Base-by-base conservation (phyloP, 2,113 vertebrate species). In the Scytalopus superciliaris region DNA sequence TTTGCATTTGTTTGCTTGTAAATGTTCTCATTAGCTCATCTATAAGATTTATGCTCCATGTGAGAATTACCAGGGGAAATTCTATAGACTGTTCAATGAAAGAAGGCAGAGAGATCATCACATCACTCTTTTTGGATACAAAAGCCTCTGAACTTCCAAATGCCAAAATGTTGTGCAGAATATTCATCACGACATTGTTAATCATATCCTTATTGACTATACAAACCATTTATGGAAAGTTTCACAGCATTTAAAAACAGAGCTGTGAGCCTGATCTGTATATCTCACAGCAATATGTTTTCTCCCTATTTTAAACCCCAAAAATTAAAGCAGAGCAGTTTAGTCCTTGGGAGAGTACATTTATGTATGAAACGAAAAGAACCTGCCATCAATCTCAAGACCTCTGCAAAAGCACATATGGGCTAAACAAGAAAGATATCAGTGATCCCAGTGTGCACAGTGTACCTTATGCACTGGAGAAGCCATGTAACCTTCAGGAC, bases 11-110 rank as follows among this genome's bases (percentile, higher is more conserved):
- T 91, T 89, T 94, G 78, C 90, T 94, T 91, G 76, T 70, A 87
- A 92, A 94, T 94, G 64, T 70, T 88, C 72, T 91, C 68, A 93
- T 96, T 88, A 92, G 55, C 76, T 96, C 85, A 90, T 92, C 79
- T 5, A 3, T 81, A 93, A 94, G 90, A 95, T 94, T 92, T 92
- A 74, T 2, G 1, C 25, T 89, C 49, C 44, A 7, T n/a, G 59
- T 11, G 59, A 88, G 68, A 92, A 86, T 62, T 81, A 83, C 72
- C 56, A 64, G 63, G 76, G 77, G 53, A 81, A 90, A 60, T 84
- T 76, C 75, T 96, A 80, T 35, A 90, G 60, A 59, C 57, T 78
- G 30, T 77, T 84, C 62, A 86, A 49, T 37, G 79, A 67, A 92
- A 77, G 60, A 68, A 75, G n/a, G 66, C 68, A 94, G 56, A 68